Base-by-base conservation (phyloP, 2,113 vertebrate species). In the Cnemophilus loriae region DNA sequence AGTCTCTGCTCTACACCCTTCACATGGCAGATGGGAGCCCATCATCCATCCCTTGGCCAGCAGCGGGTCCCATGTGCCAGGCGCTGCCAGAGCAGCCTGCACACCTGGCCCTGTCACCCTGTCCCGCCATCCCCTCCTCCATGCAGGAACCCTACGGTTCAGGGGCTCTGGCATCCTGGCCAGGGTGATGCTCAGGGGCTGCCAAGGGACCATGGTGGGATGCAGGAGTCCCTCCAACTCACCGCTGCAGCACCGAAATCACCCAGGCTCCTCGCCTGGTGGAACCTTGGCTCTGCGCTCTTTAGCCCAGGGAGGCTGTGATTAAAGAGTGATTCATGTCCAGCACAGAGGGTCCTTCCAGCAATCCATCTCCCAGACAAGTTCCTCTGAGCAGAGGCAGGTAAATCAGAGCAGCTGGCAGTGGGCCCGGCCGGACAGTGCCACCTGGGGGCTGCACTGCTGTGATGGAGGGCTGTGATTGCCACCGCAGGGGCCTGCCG, bases 311-410 rank as follows among this genome's bases (percentile, higher is more conserved):
- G 84, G 88, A 96, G 89, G 95, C 97, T 97, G 97, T 98, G 98
- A 98, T 98, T 98, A 98, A 98, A 98, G 98, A 98, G 98, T 98
- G 98, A 99, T 98, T 98, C 98, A 98, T 97, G 96, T 91, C 91
- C 35, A 56, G 93, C 96, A 75, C 64, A 59, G 95, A 97, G 98
- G 97, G 96, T 96, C 97, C 96, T 96, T 97, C 95, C 97, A 97
- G 98, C 96, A 96, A 98, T 98, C 98, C 44, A 82, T 98, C 98
- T 98, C 94, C 86, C 95, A 97, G 97, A 98, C 98, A 95, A 97
- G 97, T 92, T 98, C 97, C 98, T 97, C 88, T 28, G 85, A 11
- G 94, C 97, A 85, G 96, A 96, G 96, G 97, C 97, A 96, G 97
- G 98, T 98, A 98, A 98, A 98, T 98, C 98, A 98, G 97, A 94